These are phyloP conservation scores for Eledona agricola DNA, from an alignment of 2,888 invertebrate species.

Conservation along the genomic window DNA sequence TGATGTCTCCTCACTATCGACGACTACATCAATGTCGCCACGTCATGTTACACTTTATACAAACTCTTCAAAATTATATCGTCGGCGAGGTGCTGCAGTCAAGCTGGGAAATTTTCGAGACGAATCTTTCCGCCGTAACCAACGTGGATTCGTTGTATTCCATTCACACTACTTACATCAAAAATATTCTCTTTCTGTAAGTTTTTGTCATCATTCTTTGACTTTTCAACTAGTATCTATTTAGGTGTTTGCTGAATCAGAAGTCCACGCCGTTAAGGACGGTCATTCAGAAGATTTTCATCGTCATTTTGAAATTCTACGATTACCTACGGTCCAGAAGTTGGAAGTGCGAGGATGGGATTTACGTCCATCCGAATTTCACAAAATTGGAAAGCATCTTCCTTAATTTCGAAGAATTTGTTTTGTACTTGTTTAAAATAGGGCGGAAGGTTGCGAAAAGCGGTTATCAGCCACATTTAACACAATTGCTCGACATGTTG, in stretches of 20 bases:
- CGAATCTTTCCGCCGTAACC: slow-evolving; percentile 70
- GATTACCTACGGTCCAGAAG: slow-evolving; percentile 68
- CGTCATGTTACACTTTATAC: slow-evolving; percentile 78
- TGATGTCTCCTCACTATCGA: slow-evolving; percentile 74
- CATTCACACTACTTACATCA: slow-evolving; percentile 77
- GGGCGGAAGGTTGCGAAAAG: slow-evolving; percentile 70
- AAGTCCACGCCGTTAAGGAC: slow-evolving; percentile 75
- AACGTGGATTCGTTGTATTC: slow-evolving; percentile 78
- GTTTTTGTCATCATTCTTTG: slow-evolving; percentile 36
- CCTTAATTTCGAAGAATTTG: slow-evolving; percentile 67
- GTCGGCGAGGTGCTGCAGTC: slow-evolving; percentile 78
- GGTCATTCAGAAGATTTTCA: slow-evolving; percentile 75
- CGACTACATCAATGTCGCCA: slow-evolving; percentile 77
- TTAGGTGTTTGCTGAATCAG: slow-evolving; percentile 76
- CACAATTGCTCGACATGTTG: slow-evolving; percentile 72
- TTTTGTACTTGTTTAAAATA: slow-evolving; percentile 71
- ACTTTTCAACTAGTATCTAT: slow-evolving; percentile 23
- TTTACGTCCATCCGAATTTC: slow-evolving; percentile 69
- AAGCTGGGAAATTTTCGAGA: slow-evolving; percentile 79
- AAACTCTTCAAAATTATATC: slow-evolving; percentile 79
- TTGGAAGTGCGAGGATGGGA: slow-evolving; percentile 66
- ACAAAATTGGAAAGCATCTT: slow-evolving; percentile 64
- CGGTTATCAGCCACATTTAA: slow-evolving; percentile 74
- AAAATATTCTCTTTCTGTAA: slow-evolving; percentile 74
- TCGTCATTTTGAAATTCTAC: slow-evolving; percentile 76